A percentile compares a stretch with the other conserved stretches of the same genome.
phyloP scores from a whole-genome alignment of 2,797 vertebrate genomes.

The Peromyscus attwateri region DNA sequence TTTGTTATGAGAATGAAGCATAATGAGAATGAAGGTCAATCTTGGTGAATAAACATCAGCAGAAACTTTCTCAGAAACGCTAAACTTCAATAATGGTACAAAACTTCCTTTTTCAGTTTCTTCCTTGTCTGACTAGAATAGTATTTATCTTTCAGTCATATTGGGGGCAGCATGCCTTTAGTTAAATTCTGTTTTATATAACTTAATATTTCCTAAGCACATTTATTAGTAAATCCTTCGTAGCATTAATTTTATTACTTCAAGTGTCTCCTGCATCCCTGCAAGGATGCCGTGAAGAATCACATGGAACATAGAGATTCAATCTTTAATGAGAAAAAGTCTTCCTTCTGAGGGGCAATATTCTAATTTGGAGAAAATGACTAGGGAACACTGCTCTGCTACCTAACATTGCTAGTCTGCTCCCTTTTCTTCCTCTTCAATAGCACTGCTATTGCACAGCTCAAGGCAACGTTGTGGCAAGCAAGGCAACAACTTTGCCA shows the following conservation, averaged over 20 bases:
- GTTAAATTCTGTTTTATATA: neutral
- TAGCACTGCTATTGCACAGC: neutral
- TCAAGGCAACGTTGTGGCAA: neutral
- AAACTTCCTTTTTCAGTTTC: neutral
- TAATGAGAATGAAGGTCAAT: neutral
- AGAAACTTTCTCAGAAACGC: neutral
- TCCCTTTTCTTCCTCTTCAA: neutral
- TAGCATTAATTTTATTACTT: neutral
- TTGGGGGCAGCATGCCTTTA: neutral
- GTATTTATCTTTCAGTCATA: neutral
- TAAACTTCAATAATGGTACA: neutral
- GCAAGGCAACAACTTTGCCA: too few relatives aligned
- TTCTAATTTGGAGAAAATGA: neutral
- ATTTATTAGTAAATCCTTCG: neutral
- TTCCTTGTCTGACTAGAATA: neutral
- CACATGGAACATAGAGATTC: neutral
- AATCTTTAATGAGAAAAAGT: neutral
- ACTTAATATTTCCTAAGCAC: neutral
- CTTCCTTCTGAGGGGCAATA: neutral
- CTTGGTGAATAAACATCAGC: neutral
- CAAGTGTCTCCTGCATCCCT: neutral
- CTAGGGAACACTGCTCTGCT: neutral
- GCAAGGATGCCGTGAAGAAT: neutral
- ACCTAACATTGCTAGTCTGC: neutral
- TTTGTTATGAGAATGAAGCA: neutral